Evolutionary conservation across 2,888 invertebrate genomes (phyloP).

Genomic region (Tetragnatha montana): DNA sequence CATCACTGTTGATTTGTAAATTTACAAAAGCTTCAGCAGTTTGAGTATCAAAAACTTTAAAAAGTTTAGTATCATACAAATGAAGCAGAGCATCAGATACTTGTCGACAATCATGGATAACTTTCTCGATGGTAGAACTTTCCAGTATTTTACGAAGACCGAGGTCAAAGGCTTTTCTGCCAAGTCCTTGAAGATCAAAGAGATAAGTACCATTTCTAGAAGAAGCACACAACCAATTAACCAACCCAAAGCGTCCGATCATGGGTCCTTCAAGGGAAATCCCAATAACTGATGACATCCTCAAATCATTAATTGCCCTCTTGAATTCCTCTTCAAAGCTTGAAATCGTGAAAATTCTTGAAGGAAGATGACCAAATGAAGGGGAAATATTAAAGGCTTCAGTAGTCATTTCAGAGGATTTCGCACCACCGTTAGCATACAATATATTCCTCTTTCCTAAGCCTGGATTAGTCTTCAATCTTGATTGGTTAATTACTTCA

Average conservation of each 20-base stretch:
- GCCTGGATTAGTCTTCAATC: not conserved
- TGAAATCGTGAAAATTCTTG: not conserved
- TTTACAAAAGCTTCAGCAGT: slow-evolving; percentile 74
- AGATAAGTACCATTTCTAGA: slow-evolving; percentile 74
- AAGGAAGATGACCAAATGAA: not conserved
- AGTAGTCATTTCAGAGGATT: slow-evolving; percentile 1
- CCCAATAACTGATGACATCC: slow-evolving; percentile 73
- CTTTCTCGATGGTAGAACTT: slow-evolving; percentile 78
- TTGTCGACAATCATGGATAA: slow-evolving; percentile 81
- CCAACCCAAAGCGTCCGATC: slow-evolving; percentile 75
- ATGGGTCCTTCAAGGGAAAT: slow-evolving; percentile 75
- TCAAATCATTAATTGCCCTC: slow-evolving; percentile 8
- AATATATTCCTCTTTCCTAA: not conserved
- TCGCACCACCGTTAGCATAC: not conserved
- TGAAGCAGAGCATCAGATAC: slow-evolving; percentile 81
- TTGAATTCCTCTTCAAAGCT: not conserved
- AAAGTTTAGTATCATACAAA: slow-evolving; percentile 79
- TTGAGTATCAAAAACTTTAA: slow-evolving; percentile 82
- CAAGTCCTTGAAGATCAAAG: slow-evolving; percentile 75
- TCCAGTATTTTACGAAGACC: slow-evolving; percentile 78
- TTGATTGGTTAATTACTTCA: not conserved
- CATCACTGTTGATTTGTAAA: slow-evolving; percentile 5
- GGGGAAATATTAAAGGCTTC: not conserved
- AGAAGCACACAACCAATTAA: slow-evolving; percentile 75
- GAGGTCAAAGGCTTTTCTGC: slow-evolving; percentile 73